Conservation (phyloP, 2,113 vertebrate species). For the Shinisaurus crocodilurus region DNA sequence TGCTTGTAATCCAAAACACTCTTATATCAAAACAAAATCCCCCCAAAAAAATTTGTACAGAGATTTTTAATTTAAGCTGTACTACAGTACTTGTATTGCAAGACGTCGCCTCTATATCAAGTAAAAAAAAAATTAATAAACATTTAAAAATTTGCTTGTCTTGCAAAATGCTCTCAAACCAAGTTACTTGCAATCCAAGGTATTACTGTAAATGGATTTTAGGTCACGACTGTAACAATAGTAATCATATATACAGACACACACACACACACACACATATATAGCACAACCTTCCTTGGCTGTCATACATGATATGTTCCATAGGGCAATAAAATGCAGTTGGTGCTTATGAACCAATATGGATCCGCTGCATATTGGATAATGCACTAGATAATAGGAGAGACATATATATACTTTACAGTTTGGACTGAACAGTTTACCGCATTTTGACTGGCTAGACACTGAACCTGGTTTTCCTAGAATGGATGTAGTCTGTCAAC, state of each 20-base stretch:
- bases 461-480: conserved; percentile 53
- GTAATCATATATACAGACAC: neutral
- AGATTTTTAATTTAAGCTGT: no score
- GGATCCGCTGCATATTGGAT: neutral
- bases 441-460: conserved; percentile 51
- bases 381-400: neutral
- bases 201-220: neutral
- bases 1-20: no score
- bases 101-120: no score
- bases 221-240: neutral
- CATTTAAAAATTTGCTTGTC: no score
- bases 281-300: neutral
- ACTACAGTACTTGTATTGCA: no score
- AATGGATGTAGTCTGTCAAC: no score
- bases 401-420: conserved; percentile 17
- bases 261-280: no score
- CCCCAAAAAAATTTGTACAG: no score
- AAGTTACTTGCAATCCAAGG: no score
- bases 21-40: no score
- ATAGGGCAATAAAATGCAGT: neutral
- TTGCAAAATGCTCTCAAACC: no score
- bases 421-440: conserved; percentile 39
- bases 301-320: neutral
- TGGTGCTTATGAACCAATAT: neutral
- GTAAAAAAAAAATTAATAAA: no score